Conservation (phyloP, 2,797 vertebrate species). For the Sebastes nivosus region DNA sequence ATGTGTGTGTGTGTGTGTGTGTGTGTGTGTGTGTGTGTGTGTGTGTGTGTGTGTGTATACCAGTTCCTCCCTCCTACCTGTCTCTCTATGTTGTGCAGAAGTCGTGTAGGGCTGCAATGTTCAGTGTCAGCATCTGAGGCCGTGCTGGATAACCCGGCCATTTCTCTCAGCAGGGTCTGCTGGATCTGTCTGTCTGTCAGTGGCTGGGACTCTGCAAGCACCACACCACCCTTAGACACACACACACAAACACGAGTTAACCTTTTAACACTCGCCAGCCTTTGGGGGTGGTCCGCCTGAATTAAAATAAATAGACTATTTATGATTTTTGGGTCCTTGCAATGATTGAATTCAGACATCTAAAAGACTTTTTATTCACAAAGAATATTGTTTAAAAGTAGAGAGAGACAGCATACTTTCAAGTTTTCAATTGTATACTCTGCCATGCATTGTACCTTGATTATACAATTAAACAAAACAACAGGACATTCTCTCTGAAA, state of each 20-base stretch:
- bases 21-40: background rate
- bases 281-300: background rate
- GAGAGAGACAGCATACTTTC: background rate
- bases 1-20: no score
- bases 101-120: slow-evolving; percentile 90
- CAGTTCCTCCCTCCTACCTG: slow-evolving; percentile 83
- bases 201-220: slow-evolving; percentile 87
- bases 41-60: background rate
- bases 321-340: background rate
- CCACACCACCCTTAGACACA: slow-evolving; percentile 84
- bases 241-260: slow-evolving; percentile 17
- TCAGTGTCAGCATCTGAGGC: slow-evolving; percentile 86
- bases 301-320: background rate
- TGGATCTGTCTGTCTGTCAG: slow-evolving; percentile 87
- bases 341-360: background rate
- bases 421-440: background rate
- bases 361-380: background rate
- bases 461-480: background rate
- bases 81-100: slow-evolving; percentile 94
- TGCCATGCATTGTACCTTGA: background rate
- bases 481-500: background rate
- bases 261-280: background rate
- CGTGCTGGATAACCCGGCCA: slow-evolving; percentile 80
- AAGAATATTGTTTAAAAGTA: background rate
- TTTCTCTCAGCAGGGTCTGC: slow-evolving; percentile 84